Conservation (phyloP, 2,888 invertebrate genomes). For the Eupeodes luniger region DNA sequence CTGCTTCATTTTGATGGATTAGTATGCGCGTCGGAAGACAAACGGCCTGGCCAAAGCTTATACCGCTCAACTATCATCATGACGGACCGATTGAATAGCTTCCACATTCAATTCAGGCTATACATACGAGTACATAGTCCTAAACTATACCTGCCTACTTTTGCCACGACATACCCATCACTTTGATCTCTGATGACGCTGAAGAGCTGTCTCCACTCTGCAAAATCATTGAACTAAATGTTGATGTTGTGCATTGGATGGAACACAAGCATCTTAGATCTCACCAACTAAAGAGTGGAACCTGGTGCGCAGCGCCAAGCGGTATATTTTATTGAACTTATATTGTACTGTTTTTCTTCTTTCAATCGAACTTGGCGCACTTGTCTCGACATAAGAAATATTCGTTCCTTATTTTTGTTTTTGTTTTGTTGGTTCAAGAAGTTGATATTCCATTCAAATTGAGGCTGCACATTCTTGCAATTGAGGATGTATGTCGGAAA, state of each 20-base stretch:
- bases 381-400: conserved; percentile 49
- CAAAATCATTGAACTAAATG: conserved; percentile 62
- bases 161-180: conserved; percentile 74
- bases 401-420: conserved; percentile 5
- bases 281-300: background rate
- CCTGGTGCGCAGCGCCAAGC: conserved; percentile 1
- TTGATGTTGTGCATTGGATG: conserved; percentile 25
- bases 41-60: conserved; percentile 47
- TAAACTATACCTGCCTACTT: conserved; percentile 66
- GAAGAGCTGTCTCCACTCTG: conserved; percentile 69
- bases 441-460: conserved; percentile 33
- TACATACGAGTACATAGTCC: conserved; percentile 2
- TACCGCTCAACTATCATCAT: conserved; percentile 39
- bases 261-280: conserved; percentile 47
- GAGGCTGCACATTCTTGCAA: conserved; percentile 44
- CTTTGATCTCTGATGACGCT: conserved; percentile 67
- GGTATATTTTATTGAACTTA: conserved; percentile 73
- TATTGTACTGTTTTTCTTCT: conserved; percentile 29
- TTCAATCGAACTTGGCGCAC: conserved; percentile 59
- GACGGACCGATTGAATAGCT: background rate
- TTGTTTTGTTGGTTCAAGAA: background rate
- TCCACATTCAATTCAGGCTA: conserved; percentile 40
- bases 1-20: conserved; percentile 69
- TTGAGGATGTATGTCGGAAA: conserved; percentile 42
- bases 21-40: conserved; percentile 72